phyloP scores from a whole-genome alignment of 2,113 vertebrate species.

The Phalacrocorax aristotelis region DNA sequence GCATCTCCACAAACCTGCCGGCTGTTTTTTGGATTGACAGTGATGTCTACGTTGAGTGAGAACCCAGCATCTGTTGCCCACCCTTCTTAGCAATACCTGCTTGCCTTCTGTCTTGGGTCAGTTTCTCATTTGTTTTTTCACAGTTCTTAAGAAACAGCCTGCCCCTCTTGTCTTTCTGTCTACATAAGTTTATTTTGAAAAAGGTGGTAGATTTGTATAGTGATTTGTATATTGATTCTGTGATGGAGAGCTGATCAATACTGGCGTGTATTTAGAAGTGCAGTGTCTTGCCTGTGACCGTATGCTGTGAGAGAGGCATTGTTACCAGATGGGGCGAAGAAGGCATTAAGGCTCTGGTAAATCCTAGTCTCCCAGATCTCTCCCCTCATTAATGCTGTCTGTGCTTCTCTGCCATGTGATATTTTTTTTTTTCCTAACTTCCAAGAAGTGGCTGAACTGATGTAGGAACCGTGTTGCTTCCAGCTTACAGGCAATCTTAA shows the following conservation, averaged over 20 bases:
- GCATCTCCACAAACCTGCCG: background rate
- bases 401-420: background rate
- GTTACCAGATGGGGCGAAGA: background rate
- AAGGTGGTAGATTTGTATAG: background rate
- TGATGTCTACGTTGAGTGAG: background rate
- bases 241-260: background rate
- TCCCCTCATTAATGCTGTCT: background rate
- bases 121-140: background rate
- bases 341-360: background rate
- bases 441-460: background rate
- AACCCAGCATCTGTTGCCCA: background rate
- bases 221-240: fast-evolving
- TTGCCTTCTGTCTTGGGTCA: background rate
- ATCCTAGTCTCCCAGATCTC: background rate
- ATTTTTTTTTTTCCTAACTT: background rate
- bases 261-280: background rate
- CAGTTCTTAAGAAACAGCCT: background rate
- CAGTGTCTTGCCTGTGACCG: background rate
- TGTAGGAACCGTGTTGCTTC: background rate
- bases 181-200: background rate
- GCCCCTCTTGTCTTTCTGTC: background rate
- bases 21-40: background rate
- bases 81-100: background rate
- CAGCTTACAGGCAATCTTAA: background rate
- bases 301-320: background rate